Evolutionary conservation across 2,113 vertebrate genomes (phyloP).

Genomic region (Oncorhynchus keta): DNA sequence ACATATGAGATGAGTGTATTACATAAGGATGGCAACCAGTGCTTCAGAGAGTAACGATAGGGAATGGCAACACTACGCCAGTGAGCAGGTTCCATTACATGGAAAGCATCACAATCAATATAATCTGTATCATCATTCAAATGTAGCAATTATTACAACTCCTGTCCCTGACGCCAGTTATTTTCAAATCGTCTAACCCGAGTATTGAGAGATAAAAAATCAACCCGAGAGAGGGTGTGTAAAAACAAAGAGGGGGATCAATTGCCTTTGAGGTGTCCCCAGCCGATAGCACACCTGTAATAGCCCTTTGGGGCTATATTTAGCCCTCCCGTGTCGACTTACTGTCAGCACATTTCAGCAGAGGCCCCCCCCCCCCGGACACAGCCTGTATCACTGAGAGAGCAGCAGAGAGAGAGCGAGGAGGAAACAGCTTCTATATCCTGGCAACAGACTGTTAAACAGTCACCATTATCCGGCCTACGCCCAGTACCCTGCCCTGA

Average conservation of each 20-base stretch:
- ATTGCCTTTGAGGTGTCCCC: constrained; percentile 61
- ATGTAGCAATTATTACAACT: neutral
- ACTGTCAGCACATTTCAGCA: constrained; percentile 54
- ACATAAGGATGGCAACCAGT: neutral
- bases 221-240: neutral
- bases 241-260: constrained; percentile 5
- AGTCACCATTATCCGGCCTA: no score
- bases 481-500: no score
- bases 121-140: neutral
- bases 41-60: neutral
- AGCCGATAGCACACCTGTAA: constrained; percentile 53
- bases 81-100: neutral
- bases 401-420: neutral
- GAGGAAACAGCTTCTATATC: neutral
- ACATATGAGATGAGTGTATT: no score
- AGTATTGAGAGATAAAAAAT: constrained; percentile 10
- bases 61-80: neutral
- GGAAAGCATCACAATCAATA: neutral
- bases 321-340: constrained; percentile 41
- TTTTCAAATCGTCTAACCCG: neutral
- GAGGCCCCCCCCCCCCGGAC: constrained; percentile 29
- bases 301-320: constrained; percentile 58
- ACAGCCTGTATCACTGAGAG: constrained; percentile 46
- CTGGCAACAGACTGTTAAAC: no score
- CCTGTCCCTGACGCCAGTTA: neutral